Conservation (phyloP, 2,797 vertebrate genomes). For the Benthosema pterotum region DNA sequence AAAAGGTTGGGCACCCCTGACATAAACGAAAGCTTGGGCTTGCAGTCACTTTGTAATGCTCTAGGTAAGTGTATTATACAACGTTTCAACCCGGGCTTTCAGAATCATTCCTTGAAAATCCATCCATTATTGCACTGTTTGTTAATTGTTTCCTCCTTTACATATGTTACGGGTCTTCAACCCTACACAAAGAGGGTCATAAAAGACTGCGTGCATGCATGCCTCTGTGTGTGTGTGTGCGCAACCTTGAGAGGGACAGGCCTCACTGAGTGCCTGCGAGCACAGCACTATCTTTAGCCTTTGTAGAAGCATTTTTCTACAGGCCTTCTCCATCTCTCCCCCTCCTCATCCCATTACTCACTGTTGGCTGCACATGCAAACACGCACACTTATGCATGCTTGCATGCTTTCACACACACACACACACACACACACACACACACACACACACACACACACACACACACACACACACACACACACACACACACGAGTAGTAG, state of each 20-base stretch:
- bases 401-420: slow-evolving; percentile 40
- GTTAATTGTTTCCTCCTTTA: too few relatives aligned
- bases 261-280: slow-evolving; percentile 72
- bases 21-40: too few relatives aligned
- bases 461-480: slow-evolving; percentile 37
- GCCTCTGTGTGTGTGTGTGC: slow-evolving; percentile 9
- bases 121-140: too few relatives aligned
- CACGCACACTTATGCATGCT: slow-evolving; percentile 65
- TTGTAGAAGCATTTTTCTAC: slow-evolving; percentile 73
- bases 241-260: slow-evolving; percentile 77
- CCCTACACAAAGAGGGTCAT: too few relatives aligned
- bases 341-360: slow-evolving; percentile 53
- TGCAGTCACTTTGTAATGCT: too few relatives aligned
- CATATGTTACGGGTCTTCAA: too few relatives aligned
- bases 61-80: too few relatives aligned
- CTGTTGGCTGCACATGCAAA: slow-evolving; percentile 70
- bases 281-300: slow-evolving; percentile 82
- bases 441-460: slow-evolving; percentile 21
- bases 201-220: slow-evolving; percentile 5
- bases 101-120: too few relatives aligned
- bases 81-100: too few relatives aligned
- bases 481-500: slow-evolving; percentile 17
- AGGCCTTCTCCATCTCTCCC: slow-evolving; percentile 56
- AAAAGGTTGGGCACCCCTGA: too few relatives aligned
- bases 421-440: slow-evolving; percentile 18